Conservation (phyloP, 2,888 invertebrate species). For the Nipponacmea schrenckii region DNA sequence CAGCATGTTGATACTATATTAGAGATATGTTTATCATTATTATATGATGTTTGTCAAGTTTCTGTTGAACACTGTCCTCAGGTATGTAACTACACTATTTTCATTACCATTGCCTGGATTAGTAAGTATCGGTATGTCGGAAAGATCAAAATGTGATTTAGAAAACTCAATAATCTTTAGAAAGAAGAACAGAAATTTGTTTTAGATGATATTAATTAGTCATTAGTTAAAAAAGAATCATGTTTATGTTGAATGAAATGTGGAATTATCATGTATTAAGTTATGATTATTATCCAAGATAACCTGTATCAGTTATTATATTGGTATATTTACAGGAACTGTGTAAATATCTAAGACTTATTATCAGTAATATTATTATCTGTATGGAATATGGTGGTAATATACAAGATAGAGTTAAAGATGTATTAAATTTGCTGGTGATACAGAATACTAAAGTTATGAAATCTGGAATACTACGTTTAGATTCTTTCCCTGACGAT, state of each 20-base stretch:
- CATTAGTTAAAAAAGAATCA: too few species aligned
- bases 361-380: conserved; percentile 46
- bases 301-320: neutral
- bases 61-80: conserved; percentile 43
- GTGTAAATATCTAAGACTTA: conserved; percentile 50
- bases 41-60: conserved; percentile 41
- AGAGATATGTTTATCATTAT: conserved; percentile 33
- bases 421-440: conserved; percentile 44
- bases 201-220: too few species aligned
- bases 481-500: conserved; percentile 57
- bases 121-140: too few species aligned
- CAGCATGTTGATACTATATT: neutral
- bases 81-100: conserved; percentile 30
- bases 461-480: conserved; percentile 34
- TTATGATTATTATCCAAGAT: neutral
- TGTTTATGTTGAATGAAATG: too few species aligned
- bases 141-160: too few species aligned
- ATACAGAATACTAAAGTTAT: conserved; percentile 45
- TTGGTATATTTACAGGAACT: conserved; percentile 49
- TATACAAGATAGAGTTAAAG: conserved; percentile 35
- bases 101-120: too few species aligned
- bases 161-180: too few species aligned
- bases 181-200: too few species aligned
- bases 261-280: too few species aligned
- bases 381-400: conserved; percentile 27